These are phyloP conservation scores for fruit fly (Drosophila melanogaster) DNA, from an alignment of 1,140 invertebrate genomes.

Conservation along the genomic window Release_6_plus_ISO1_MT NT_037436.4:18455001-18455500, in stretches of 20 bases:
- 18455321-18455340: conserved; percentile 84
- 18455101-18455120: too few relatives aligned
- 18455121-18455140: too few relatives aligned
- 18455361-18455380: conserved; percentile 27
- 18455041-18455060: too few relatives aligned
- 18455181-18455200: conserved; percentile 22
- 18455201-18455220: conserved; percentile 37
- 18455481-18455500: conserved; percentile 62
- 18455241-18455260: conserved; percentile 60
- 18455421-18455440: conserved; percentile 80
- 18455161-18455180: not conserved
- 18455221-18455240: conserved; percentile 77
- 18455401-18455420: conserved; percentile 39
- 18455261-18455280: conserved; percentile 47
- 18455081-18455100: too few relatives aligned
- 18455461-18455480: conserved; percentile 67
- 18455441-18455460: conserved; percentile 76
- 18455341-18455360: conserved; percentile 63
- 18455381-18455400: conserved; percentile 49
- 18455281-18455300: conserved; percentile 71
- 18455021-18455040: too few relatives aligned
- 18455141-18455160: too few relatives aligned
- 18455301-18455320: conserved; percentile 64
- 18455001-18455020: too few relatives aligned
- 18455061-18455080: too few relatives aligned